A percentile compares a stretch with the other conserved stretches of the same genome.
phyloP scores from a whole-genome alignment of 2,888 invertebrate species.

The Tipula helvola region DNA sequence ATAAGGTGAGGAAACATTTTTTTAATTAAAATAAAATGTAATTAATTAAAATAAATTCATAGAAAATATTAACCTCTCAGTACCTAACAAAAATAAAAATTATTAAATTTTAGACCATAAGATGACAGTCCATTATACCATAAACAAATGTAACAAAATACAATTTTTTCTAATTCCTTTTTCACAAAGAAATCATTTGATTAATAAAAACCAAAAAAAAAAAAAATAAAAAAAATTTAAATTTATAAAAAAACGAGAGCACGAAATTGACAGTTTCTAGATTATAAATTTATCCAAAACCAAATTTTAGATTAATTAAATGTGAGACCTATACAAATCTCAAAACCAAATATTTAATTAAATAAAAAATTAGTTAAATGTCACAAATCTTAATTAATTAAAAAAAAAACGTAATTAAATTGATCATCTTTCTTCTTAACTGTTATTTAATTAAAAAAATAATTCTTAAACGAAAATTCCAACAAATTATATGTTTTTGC shows the following conservation, averaged over 20 bases:
- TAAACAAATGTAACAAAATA: background rate
- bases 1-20: background rate
- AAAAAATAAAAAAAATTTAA: background rate
- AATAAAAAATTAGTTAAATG: background rate
- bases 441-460: background rate
- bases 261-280: slow-evolving; percentile 16
- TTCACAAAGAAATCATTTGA: background rate
- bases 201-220: background rate
- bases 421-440: background rate
- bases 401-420: background rate
- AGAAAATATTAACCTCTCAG: background rate
- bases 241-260: slow-evolving; percentile 12
- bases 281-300: slow-evolving; percentile 4
- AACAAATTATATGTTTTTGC: slow-evolving; percentile 8
- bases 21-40: background rate
- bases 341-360: background rate
- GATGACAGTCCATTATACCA: background rate
- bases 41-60: background rate
- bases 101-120: background rate
- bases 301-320: background rate
- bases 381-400: background rate
- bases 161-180: background rate
- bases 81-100: background rate
- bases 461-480: background rate
- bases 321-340: background rate